Base-by-base conservation (phyloP, 2,797 vertebrate genomes). In the Tolypeutes matacus region DNA sequence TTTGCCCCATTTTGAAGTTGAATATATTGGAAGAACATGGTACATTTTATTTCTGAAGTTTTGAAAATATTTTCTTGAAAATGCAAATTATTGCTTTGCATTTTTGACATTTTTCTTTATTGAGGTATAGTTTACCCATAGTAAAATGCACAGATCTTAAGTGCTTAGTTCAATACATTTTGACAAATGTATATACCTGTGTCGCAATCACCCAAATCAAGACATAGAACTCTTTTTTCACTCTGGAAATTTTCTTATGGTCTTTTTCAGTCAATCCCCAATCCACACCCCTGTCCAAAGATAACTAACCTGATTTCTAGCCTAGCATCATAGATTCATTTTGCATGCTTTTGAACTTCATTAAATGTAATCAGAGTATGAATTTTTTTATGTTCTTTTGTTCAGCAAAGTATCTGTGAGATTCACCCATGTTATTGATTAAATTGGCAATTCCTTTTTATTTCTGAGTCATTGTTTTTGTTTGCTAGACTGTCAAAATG, bases 41-140 rank as follows among this genome's bases (percentile, higher is more conserved):
- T 9, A 53, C 6, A 31, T 75, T 87, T 88, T 78, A 62, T 39
- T 96, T 94, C 56, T 58, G 21, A 49, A 72, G 31, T 4, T 46
- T 86, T 87, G 73, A 58, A 73, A 58, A 18, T 64, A 60, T n/a
- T 89, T 89, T 77, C 49, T 67, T 58, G 13, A 94, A 49, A 64
- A 82, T 56, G 21, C 5, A 51, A 73, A 67, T 82, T 56, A 65
- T 42, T 95, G 42, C 29, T 70, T 87, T 87, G 7, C 11, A n/a
- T 87, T 87, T 78, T 72, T 77, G 7, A 78, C 46, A 14, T 49
- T 56, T 70, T 62, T 93, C 36, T 69, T 84, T 80, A 49, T 62
- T 69, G 39, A 39, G 12, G 23, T 27, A 60, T 85, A 89, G 56
- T 65, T 49, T 85, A 72, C 49, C 92, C 82, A 76, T 15, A 65